Conservation (phyloP, 2,888 invertebrate species). For the Pyrocoelia pectoralis region DNA sequence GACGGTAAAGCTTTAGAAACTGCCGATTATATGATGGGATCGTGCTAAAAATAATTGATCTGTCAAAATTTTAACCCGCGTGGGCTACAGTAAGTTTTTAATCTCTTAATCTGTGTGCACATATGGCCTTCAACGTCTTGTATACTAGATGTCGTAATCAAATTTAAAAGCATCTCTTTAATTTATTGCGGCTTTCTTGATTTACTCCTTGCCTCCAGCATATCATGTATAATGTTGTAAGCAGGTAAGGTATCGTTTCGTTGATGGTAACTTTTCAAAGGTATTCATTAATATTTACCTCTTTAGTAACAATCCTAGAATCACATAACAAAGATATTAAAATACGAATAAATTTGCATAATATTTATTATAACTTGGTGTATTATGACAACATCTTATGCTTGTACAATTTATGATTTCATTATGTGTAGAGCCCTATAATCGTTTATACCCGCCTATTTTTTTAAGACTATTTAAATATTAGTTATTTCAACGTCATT, state of each 20-base stretch:
- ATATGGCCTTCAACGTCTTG: constrained; percentile 26
- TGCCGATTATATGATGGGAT: constrained; percentile 32
- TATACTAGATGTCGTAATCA: constrained; percentile 24
- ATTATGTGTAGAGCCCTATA: too few relatives aligned
- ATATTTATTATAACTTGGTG: background rate
- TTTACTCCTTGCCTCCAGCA: constrained; percentile 26
- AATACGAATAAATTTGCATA: constrained; percentile 3
- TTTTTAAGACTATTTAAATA: too few relatives aligned
- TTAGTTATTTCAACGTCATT: too few relatives aligned
- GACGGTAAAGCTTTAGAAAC: constrained; percentile 22
- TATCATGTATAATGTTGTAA: constrained; percentile 22
- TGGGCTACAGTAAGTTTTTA: constrained; percentile 24
- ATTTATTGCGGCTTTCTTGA: constrained; percentile 33
- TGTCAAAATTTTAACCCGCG: constrained; percentile 30
- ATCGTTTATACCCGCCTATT: too few relatives aligned
- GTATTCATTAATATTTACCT: constrained; percentile 8
- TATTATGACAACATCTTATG: background rate
- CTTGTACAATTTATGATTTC: too few relatives aligned
- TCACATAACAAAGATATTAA: constrained; percentile 4
- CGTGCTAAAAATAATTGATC: constrained; percentile 36
- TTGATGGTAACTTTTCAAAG: background rate
- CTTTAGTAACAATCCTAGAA: constrained; percentile 10
- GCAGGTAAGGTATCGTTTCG: constrained; percentile 12
- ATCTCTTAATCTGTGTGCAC: constrained; percentile 34
- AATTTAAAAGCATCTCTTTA: constrained; percentile 32